Conservation (phyloP, 2,797 vertebrate genomes). For the Ceryle rudis region DNA sequence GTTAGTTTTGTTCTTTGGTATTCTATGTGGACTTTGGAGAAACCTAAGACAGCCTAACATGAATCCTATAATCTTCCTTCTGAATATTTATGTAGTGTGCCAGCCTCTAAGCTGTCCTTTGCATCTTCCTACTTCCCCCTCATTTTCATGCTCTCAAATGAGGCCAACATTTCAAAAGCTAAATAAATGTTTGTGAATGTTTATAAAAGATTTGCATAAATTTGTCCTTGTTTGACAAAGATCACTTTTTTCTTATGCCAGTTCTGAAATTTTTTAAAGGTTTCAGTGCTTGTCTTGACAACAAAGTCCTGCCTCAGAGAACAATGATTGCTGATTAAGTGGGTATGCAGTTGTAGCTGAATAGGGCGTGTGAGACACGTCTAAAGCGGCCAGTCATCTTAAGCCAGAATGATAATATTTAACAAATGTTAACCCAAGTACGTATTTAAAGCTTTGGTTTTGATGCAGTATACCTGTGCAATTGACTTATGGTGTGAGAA, state of each 20-base stretch:
- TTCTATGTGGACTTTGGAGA: constrained; percentile 87
- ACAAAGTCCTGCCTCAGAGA: constrained; percentile 78
- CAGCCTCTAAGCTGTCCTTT: constrained; percentile 86
- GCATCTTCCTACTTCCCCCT: constrained; percentile 81
- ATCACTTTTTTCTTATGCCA: constrained; percentile 83
- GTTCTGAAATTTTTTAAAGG: constrained; percentile 83
- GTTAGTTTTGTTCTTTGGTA: constrained; percentile 87
- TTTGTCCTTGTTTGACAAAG: constrained; percentile 83
- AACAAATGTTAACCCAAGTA: constrained; percentile 59
- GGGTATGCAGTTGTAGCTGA: constrained; percentile 73
- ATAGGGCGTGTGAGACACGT: constrained; percentile 63
- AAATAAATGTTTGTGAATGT: constrained; percentile 89
- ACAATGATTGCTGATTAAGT: constrained; percentile 83
- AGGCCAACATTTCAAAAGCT: constrained; percentile 86
- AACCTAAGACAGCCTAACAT: constrained; percentile 86
- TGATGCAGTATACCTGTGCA: constrained; percentile 57
- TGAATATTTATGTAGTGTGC: constrained; percentile 90
- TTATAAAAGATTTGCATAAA: constrained; percentile 88
- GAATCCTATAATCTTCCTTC: constrained; percentile 87
- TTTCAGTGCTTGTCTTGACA: constrained; percentile 80
- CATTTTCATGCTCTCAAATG: constrained; percentile 85
- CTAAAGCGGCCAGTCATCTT: constrained; percentile 68
- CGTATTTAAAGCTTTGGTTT: constrained; percentile 40
- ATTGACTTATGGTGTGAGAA: not conserved
- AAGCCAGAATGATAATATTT: constrained; percentile 75